These are phyloP conservation scores for Apteryx owenii DNA, from an alignment of 2,113 vertebrate species.

Conservation along the genomic window DNA sequence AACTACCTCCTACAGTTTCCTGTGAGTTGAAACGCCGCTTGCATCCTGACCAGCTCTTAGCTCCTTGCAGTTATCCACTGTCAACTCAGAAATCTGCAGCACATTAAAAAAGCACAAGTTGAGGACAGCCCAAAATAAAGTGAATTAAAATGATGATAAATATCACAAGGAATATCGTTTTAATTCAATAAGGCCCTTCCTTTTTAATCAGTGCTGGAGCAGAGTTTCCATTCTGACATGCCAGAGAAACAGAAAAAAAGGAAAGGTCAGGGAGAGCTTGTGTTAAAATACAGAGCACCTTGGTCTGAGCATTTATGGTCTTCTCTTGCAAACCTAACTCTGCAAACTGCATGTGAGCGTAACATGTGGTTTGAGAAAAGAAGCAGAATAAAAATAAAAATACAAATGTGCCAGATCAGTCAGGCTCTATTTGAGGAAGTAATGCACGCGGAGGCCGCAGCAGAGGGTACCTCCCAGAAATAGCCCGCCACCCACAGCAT, in stretches of 20 bases:
- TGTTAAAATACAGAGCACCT: neutral
- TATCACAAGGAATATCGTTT: neutral
- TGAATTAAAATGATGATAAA: slow-evolving; percentile 14
- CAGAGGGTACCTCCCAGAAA: neutral
- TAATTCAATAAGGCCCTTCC: neutral
- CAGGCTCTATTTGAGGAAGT: slow-evolving; percentile 55
- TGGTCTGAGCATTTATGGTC: neutral
- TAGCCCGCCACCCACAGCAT: slow-evolving; percentile 43
- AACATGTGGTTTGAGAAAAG: neutral
- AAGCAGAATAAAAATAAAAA: neutral
- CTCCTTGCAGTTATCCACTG: neutral
- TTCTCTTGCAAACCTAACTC: neutral
- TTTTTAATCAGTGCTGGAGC: neutral
- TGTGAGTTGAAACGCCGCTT: slow-evolving; percentile 21
- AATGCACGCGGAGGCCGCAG: neutral
- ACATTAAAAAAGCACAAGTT: neutral
- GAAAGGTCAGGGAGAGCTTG: neutral
- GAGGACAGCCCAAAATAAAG: slow-evolving; percentile 3
- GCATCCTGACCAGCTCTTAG: neutral
- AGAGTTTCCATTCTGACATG: slow-evolving; percentile 2
- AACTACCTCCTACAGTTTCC: slow-evolving; percentile 64
- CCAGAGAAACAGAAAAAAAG: neutral
- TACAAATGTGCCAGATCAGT: neutral
- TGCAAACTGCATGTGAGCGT: neutral
- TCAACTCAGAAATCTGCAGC: slow-evolving; percentile 21